A percentile compares a stretch with the other conserved stretches of the same genome.
Conservation (phyloP, 2,113 vertebrate species). For the Perccottus glenii region DNA sequence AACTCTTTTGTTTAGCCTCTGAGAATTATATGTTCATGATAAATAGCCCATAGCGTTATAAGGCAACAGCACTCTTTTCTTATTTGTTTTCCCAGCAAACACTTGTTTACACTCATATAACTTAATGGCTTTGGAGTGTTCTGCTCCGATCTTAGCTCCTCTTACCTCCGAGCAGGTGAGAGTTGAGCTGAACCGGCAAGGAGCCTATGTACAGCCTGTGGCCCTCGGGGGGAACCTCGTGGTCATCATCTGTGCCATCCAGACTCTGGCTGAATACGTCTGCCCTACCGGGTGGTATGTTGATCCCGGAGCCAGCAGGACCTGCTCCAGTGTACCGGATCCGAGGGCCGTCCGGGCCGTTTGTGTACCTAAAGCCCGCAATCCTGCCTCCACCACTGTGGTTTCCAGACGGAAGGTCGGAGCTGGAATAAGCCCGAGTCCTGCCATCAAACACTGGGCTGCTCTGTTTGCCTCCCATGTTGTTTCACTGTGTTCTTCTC, state of each 20-base stretch:
- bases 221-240: conserved; percentile 73
- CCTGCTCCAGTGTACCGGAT: conserved; percentile 75
- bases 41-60: neutral
- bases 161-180: conserved; percentile 94
- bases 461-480: conserved; percentile 90
- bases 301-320: conserved; percentile 71
- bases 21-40: neutral
- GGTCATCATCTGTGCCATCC: conserved; percentile 76
- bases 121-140: neutral
- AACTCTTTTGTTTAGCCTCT: neutral
- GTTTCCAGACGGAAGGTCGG: conserved; percentile 83
- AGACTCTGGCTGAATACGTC: conserved; percentile 84
- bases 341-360: conserved; percentile 69
- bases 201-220: conserved; percentile 91
- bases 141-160: conserved; percentile 82
- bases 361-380: conserved; percentile 75
- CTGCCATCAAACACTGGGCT: conserved; percentile 83
- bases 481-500: conserved; percentile 14
- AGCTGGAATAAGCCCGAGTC: conserved; percentile 90
- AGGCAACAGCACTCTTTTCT: neutral
- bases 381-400: conserved; percentile 68
- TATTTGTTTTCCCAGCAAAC: neutral
- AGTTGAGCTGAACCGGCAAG: conserved; percentile 90
- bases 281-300: conserved; percentile 81
- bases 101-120: neutral